These are phyloP conservation scores for Trachymyrmex cornetzi DNA, from an alignment of 1,140 invertebrate species.

Conservation along the genomic window DNA sequence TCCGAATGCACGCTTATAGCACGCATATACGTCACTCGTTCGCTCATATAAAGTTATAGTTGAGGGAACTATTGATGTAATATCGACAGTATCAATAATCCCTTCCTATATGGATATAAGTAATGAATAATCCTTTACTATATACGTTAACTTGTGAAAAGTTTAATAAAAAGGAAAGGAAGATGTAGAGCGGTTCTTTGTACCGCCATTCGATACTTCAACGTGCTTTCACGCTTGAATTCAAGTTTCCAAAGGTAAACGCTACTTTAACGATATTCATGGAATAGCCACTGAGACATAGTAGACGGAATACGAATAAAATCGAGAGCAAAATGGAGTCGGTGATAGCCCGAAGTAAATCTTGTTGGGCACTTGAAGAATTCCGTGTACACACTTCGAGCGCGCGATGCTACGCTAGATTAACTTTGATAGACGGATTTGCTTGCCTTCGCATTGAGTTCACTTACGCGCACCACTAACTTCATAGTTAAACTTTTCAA, in stretches of 20 bases:
- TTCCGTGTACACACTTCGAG: slow-evolving; percentile 4
- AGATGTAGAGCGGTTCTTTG: not conserved
- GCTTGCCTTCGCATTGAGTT: slow-evolving; percentile 25
- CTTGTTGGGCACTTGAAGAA: slow-evolving; percentile 46
- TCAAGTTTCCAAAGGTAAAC: slow-evolving; percentile 55
- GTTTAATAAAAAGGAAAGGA: slow-evolving; percentile 29
- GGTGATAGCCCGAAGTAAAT: slow-evolving; percentile 44
- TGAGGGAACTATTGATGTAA: slow-evolving; percentile 19
- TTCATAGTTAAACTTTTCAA: slow-evolving; percentile 23
- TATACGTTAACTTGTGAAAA: not conserved
- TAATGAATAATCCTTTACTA: slow-evolving; percentile 34
- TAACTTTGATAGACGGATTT: slow-evolving; percentile 53
- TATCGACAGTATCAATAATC: slow-evolving; percentile 52
- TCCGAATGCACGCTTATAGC: slow-evolving; percentile 4
- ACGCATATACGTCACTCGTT: not conserved
- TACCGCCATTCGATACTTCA: slow-evolving; percentile 21
- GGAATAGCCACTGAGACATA: slow-evolving; percentile 35
- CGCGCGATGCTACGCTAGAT: slow-evolving; percentile 35
- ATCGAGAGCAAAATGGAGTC: slow-evolving; percentile 27
- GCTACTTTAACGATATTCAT: slow-evolving; percentile 49
- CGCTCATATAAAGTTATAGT: slow-evolving; percentile 33
- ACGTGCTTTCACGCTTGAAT: slow-evolving; percentile 19
- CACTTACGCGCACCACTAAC: slow-evolving; percentile 3
- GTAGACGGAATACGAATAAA: slow-evolving; percentile 43
- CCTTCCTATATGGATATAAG: slow-evolving; percentile 7